phyloP scores from a whole-genome alignment of 2,888 invertebrate species.

The Clostera curtula region DNA sequence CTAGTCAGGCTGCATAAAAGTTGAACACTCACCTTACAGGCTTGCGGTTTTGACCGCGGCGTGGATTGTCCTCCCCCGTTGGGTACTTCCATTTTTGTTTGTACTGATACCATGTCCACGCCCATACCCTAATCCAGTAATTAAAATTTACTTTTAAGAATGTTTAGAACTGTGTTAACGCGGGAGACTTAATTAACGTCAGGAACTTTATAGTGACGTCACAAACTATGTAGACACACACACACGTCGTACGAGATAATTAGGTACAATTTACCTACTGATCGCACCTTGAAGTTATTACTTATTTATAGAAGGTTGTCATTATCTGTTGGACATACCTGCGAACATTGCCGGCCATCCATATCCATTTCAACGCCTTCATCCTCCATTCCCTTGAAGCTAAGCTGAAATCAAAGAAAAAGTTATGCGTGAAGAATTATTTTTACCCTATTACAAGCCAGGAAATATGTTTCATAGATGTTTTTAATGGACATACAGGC shows the following conservation, averaged over 20 bases:
- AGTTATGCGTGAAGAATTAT: too few relatives aligned
- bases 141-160: constrained; percentile 8
- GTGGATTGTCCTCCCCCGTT: constrained; percentile 53
- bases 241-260: too few relatives aligned
- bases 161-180: neutral
- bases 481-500: too few relatives aligned
- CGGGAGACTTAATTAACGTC: neutral
- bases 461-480: too few relatives aligned
- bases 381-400: constrained; percentile 70
- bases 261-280: too few relatives aligned
- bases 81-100: constrained; percentile 66
- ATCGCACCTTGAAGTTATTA: too few relatives aligned
- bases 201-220: too few relatives aligned
- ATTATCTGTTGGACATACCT: constrained; percentile 34
- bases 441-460: too few relatives aligned
- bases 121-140: constrained; percentile 54
- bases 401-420: constrained; percentile 50
- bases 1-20: too few relatives aligned
- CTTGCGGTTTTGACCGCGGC: constrained; percentile 80
- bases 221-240: too few relatives aligned
- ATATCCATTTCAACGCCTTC: constrained; percentile 70
- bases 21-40: constrained; percentile 77
- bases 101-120: constrained; percentile 65
- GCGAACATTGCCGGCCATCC: constrained; percentile 66
- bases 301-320: too few relatives aligned